Base-by-base conservation (phyloP, 2,888 invertebrate species). In the Anarsia innoxiella region DNA sequence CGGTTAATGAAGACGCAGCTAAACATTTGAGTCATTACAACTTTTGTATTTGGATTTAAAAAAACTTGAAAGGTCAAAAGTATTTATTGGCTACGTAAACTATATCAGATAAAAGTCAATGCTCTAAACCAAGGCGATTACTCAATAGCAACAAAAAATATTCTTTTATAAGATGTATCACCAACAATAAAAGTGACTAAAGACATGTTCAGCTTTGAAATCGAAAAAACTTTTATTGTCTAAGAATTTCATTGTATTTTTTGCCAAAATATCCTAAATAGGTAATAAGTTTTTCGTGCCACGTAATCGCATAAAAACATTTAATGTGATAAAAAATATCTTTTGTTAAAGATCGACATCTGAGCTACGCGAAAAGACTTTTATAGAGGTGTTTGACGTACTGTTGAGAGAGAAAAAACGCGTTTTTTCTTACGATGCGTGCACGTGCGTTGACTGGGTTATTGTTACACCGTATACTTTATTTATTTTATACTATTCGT, bases 321-420 rank as follows among this genome's bases (percentile, higher is more conserved):
- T 33, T 13, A 11, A 33, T 33, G 3, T 23, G 44, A 49, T 48
- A 50, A 60, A 59, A 57, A 62, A 58, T 45, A 42, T 41, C 38
- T 46, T 54, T 68, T 68, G 59, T 62, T 36, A 40, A 23, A 36
- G 56, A 59, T 61, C 54, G 48, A 49, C 58, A 53, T 51, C 53
- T 50, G 49, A 43, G 51, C 51, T 55, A 57, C 58, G 51, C 51
- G 51, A 46, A 53, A 49, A 41, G 49, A 48, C 54, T 56, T 49
- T 51, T 45, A 46, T 49, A 12, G 10, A 49, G 45, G 40, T 37
- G 43, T 49, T 56, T 55, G 53, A 56, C 48, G 46, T 48, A 45
- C 49, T 42, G 42, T 45, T 40, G 39, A 40, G 49, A 41, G 26
- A 33, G 26, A 59, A 62, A 57, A 62, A 56, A 44, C 8, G 19